Evolutionary conservation across 2,113 vertebrate species (phyloP).

Genomic region (Heterochromis multidens): DNA sequence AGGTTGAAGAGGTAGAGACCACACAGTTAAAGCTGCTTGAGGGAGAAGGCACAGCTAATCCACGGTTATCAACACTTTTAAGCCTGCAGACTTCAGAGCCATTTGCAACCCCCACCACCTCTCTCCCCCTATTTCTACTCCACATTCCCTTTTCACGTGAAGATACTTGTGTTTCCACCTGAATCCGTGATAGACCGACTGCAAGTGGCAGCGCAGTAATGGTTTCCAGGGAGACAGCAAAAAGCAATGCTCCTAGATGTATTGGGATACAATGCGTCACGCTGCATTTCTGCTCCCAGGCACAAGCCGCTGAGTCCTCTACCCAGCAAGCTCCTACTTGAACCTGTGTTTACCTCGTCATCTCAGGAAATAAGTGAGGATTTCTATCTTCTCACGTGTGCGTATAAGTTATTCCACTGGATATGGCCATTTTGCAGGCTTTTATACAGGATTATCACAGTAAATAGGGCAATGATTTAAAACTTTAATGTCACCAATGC

Average conservation of each 20-base stretch:
- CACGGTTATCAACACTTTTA: conserved; percentile 63
- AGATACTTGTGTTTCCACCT: conserved; percentile 54
- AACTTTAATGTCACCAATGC: background rate
- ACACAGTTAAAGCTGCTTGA: conserved; percentile 45
- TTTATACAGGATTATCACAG: background rate
- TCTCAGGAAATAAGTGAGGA: background rate
- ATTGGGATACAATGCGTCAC: conserved; percentile 32
- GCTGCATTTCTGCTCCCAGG: conserved; percentile 43
- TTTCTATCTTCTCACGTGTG: background rate
- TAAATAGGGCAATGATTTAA: background rate
- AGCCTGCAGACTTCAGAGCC: conserved; percentile 62
- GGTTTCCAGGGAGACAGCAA: conserved; percentile 66
- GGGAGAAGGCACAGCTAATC: conserved; percentile 58
- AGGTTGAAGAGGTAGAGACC: conserved; percentile 39
- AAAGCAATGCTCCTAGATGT: conserved; percentile 20
- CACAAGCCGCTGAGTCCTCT: background rate
- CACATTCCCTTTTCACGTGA: conserved; percentile 25
- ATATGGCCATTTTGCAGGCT: background rate
- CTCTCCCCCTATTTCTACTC: conserved; percentile 3
- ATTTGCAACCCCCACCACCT: conserved; percentile 29
- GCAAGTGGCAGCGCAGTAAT: conserved; percentile 36
- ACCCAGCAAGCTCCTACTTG: conserved; percentile 13
- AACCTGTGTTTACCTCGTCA: conserved; percentile 33
- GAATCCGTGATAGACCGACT: conserved; percentile 42
- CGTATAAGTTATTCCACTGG: background rate